Base-by-base conservation (phyloP, 1,140 invertebrate genomes). In the Oryctes rhinoceros region DNA sequence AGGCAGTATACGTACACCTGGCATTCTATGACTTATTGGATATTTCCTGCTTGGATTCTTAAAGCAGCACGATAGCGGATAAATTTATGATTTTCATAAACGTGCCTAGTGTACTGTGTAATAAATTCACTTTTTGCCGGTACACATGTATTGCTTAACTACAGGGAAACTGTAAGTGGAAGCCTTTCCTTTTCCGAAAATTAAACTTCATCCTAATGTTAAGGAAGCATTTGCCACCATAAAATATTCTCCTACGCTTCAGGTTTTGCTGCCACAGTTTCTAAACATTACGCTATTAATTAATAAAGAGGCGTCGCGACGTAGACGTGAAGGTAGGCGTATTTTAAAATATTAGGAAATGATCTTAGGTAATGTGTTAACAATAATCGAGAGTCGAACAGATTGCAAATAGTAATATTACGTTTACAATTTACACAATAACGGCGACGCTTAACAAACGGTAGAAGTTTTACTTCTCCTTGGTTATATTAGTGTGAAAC, bases 91-190 rank as follows among this genome's bases (percentile, higher is more conserved):
- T 35, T 71, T 71, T 71, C 65, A 71, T 71, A 71, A 71, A 30
- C 35, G 65, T 71, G 65, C 35, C 24, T 71, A 71, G 65, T 71
- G 35, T 71, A 24, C 35, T 71, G 65, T 71, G 65, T 71, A 71
- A 71, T 71, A 71, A 71, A 71, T 71, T 71, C 65, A 71, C 20
- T 71, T 71, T 71, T 71, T 71, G 65, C 65, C 35, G 65, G 65
- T 37, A 71, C 9, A 71, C 65, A 71, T 71, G 24, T 71, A 71
- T 24, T 71, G 65, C 65, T 15, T 71, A 71, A 71, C 65, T 71
- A 71, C 65, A 24, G 7, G 65, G 65, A 71, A 71, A 71, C 65
- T 71, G 13, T 6, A 71, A 15, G 65, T 24, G 10, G 24, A 30
- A 37, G 65, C 65, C 11, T 71, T 71, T 35, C 24, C 65, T 30